Percentiles rank a stretch among this genome's conserved stretches.
phyloP scores from a whole-genome alignment of 2,113 vertebrate genomes.

The Neopipo cinnamomea region DNA sequence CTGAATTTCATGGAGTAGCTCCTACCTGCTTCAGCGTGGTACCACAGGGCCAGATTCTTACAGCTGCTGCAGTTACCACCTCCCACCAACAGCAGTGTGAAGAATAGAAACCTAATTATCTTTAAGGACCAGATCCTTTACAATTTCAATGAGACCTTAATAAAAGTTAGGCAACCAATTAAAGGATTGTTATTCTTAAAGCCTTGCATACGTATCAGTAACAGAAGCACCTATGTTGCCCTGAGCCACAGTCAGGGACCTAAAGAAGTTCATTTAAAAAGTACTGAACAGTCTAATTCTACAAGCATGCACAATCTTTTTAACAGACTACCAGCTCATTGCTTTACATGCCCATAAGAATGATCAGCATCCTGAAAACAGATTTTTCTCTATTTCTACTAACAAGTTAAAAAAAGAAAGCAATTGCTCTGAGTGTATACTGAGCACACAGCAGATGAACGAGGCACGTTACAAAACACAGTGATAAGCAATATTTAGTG shows the following conservation, averaged over 20 bases:
- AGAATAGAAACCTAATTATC: not conserved
- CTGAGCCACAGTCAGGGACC: not conserved
- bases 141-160: not conserved
- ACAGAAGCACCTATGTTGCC: not conserved
- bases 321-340: not conserved
- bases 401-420: not conserved
- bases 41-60: not conserved
- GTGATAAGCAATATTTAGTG: not conserved
- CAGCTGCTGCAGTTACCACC: not conserved
- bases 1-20: not conserved
- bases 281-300: not conserved
- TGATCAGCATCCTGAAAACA: not conserved
- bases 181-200: not conserved
- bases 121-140: not conserved
- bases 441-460: not conserved
- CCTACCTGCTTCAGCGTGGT: rapidly evolving
- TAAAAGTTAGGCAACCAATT: not conserved
- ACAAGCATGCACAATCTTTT: not conserved
- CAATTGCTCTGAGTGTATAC: not conserved
- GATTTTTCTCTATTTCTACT: not conserved
- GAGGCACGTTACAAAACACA: not conserved
- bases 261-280: not conserved
- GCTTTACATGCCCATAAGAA: not conserved
- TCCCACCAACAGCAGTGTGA: not conserved
- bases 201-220: rapidly evolving